Evolutionary conservation across 2,797 vertebrate species (phyloP), one percentile per base, ranked within the genome.

Genomic region (Ctenopoma multispine): DNA sequence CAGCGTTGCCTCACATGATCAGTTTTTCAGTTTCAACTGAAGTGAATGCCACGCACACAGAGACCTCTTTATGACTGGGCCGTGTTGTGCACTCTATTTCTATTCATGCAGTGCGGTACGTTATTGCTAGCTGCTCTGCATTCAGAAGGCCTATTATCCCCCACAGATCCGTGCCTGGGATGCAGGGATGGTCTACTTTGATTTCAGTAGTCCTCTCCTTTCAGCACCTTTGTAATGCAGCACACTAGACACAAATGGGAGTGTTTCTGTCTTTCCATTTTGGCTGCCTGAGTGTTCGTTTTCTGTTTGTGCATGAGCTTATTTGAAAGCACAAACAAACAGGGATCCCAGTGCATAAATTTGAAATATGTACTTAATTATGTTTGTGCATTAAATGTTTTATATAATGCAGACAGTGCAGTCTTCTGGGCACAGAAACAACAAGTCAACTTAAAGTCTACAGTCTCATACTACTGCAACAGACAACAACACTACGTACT

Each of bases 141-240:
- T 88, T 89, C 80, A 80, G 66, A 20, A 50, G 65, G 5, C 80
- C 81, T 49, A 85, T 89, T 84, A 87, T 87, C 63, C 57, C 31
- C 63, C 58, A 77, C 69, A 84, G 79, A 80, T 75, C 83, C 75
- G 54, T 40, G 36, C 81, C 87, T 82, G 64, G 66, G 72, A 87
- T 89, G 79, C 79, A 76, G 67, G 77, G 66, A 70, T 61, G 69
- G 56, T 81, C 74, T 54, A 68, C 86, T 86, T 85, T 89, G 82
- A 87, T 82, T 82, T 77, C 58, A 77, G 20, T 31, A 61, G 54
- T 27, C 58, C 61, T 63, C 50, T 76, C 64, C 78, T 87, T 78
- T 88, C 69, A 78, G 63, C 80, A 87, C 79, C 75, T 61, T 76
- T 73, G 57, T 57, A 63, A 57, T 49, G 48, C 56, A 5, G 69